A percentile compares a stretch with the other conserved stretches of the same genome.
These are phyloP conservation scores for Eristalinus aeneus DNA, from an alignment of 2,888 invertebrate species.

Conservation along the genomic window DNA sequence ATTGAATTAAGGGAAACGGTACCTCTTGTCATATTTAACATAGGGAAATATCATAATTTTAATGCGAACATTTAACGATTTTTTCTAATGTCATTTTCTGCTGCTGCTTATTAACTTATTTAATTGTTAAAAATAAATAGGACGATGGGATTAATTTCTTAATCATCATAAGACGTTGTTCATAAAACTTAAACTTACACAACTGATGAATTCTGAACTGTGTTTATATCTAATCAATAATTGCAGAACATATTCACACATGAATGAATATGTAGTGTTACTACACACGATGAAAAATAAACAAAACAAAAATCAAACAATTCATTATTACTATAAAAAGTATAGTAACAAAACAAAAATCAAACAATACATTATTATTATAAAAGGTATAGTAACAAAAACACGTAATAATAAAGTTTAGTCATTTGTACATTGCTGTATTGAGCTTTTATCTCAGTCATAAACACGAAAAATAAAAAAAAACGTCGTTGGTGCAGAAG, in stretches of 20 bases:
- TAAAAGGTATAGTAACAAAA: neutral
- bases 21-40: neutral
- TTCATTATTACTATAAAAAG: neutral
- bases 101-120: constrained; percentile 54
- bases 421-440: neutral
- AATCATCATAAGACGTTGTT: constrained; percentile 21
- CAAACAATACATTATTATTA: neutral
- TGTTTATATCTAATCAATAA: constrained; percentile 40
- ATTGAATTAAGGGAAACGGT: neutral
- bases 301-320: neutral
- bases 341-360: neutral
- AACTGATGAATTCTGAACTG: constrained; percentile 11
- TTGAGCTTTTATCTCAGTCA: constrained; percentile 28
- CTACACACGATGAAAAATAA: neutral
- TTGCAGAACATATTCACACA: constrained; percentile 29
- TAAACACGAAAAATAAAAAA: constrained; percentile 25
- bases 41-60: neutral
- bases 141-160: constrained; percentile 9
- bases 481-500: constrained; percentile 55
- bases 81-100: neutral
- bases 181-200: constrained; percentile 12
- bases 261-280: constrained; percentile 19
- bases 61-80: neutral
- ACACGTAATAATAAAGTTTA: neutral
- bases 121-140: neutral